Conservation (phyloP, 2,888 invertebrate species). For the Calliopum simillimum region DNA sequence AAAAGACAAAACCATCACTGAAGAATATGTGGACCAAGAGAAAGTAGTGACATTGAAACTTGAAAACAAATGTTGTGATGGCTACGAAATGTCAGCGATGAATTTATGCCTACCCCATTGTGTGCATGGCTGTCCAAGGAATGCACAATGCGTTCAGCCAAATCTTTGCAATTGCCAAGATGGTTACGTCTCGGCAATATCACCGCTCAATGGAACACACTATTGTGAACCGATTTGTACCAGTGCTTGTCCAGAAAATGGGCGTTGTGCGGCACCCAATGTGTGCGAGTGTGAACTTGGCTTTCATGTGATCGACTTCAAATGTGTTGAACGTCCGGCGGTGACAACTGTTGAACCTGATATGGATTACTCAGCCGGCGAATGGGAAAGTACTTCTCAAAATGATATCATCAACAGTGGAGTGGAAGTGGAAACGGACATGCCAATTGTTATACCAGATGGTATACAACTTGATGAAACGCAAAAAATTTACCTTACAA, state of each 20-base stretch:
- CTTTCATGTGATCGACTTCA: constrained; percentile 33
- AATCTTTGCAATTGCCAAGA: constrained; percentile 53
- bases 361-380: too few relatives aligned
- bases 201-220: constrained; percentile 48
- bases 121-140: constrained; percentile 50
- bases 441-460: too few relatives aligned
- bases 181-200: constrained; percentile 53
- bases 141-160: constrained; percentile 55
- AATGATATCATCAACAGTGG: too few relatives aligned
- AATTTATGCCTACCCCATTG: constrained; percentile 56
- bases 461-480: too few relatives aligned
- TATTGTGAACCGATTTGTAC: constrained; percentile 57
- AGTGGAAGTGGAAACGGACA: too few relatives aligned
- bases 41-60: constrained; percentile 44
- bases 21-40: constrained; percentile 49
- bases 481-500: too few relatives aligned
- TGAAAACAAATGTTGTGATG: constrained; percentile 52
- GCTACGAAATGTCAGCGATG: constrained; percentile 49
- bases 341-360: too few relatives aligned
- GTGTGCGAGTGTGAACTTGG: constrained; percentile 54
- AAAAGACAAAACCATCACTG: constrained; percentile 44
- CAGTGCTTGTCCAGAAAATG: constrained; percentile 46
- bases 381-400: too few relatives aligned
- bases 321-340: too few relatives aligned
- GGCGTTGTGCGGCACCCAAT: constrained; percentile 54